Evolutionary conservation across 1,140 invertebrate genomes (phyloP).

Genomic region (Lepidurus arcticus): DNA sequence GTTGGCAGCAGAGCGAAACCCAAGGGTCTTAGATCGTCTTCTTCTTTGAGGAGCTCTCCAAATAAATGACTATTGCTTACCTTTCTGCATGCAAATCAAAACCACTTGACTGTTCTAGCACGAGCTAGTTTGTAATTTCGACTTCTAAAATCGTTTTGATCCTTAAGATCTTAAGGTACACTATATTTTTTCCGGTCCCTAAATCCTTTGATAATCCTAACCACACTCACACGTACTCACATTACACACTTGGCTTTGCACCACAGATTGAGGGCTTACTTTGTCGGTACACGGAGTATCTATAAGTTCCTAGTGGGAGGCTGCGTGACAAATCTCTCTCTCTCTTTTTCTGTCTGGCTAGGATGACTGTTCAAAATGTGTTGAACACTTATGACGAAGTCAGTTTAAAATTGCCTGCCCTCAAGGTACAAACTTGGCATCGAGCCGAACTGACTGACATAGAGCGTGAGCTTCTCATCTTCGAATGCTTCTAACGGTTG

Average conservation of each 20-base stretch:
- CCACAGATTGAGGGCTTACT: not conserved
- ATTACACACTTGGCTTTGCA: not conserved
- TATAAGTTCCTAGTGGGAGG: no score
- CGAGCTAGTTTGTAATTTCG: not conserved
- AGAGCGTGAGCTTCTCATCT: not conserved
- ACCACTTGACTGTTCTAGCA: not conserved
- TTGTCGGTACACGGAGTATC: not conserved
- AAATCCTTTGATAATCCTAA: no score
- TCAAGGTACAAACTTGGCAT: not conserved
- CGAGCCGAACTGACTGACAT: not conserved
- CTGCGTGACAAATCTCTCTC: no score
- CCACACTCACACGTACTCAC: not conserved
- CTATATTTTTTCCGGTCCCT: no score
- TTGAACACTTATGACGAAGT: not conserved
- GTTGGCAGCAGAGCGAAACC: not conserved
- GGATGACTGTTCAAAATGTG: no score
- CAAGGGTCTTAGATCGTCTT: not conserved
- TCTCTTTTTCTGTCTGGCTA: no score
- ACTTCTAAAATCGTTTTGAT: no score
- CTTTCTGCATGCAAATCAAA: not conserved
- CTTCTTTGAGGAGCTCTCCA: not conserved
- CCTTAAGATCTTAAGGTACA: no score
- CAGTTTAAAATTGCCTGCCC: not conserved
- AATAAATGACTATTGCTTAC: not conserved
- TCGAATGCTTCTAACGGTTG: not conserved